Conservation (phyloP, 1,140 invertebrate species). For the Thaumetopoea pityocampa region DNA sequence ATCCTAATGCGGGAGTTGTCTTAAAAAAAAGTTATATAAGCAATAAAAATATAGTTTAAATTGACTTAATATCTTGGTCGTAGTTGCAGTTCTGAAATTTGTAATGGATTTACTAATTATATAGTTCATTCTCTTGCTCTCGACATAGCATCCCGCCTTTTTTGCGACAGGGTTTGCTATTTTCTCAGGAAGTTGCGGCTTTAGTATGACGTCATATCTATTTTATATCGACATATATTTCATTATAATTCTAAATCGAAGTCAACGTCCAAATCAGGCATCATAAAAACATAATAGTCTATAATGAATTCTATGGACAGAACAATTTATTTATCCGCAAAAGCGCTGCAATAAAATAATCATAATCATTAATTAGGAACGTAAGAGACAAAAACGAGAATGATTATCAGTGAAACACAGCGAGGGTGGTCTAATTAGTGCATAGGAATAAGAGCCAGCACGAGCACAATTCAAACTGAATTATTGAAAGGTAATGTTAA, state of each 20-base stretch:
- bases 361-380: slow-evolving; percentile 37
- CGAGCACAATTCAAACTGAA: slow-evolving; percentile 20
- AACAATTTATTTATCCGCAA: slow-evolving; percentile 27
- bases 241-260: background rate
- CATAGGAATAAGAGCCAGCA: slow-evolving; percentile 22
- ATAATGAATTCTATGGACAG: slow-evolving; percentile 33
- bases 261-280: slow-evolving; percentile 38
- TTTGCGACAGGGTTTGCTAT: no score
- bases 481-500: slow-evolving; percentile 33
- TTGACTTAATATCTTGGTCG: no score
- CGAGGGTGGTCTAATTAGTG: slow-evolving; percentile 41
- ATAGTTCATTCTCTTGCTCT: no score
- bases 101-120: no score
- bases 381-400: slow-evolving; percentile 25
- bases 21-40: no score
- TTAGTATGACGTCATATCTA: no score
- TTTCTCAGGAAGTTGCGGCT: no score
- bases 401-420: slow-evolving; percentile 25
- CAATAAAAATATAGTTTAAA: no score
- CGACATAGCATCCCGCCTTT: no score
- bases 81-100: no score
- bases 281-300: slow-evolving; percentile 44
- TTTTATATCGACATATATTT: background rate
- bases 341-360: slow-evolving; percentile 40
- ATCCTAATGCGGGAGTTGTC: no score